Conservation (phyloP, 2,797 vertebrate genomes). For the Myotis daubentonii region DNA sequence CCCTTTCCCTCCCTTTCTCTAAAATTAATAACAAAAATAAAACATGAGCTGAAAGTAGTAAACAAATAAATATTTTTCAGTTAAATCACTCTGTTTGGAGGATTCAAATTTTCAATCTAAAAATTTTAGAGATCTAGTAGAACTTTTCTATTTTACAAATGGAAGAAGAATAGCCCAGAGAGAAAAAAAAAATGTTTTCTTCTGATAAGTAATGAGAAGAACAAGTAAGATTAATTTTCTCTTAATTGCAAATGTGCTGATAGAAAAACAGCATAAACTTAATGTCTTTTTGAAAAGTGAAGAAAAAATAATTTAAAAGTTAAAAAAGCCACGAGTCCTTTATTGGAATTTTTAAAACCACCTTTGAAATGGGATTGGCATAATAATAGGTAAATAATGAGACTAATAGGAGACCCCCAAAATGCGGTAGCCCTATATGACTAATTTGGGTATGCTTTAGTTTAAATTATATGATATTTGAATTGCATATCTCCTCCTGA, state of each 20-base stretch:
- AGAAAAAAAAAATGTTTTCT: neutral
- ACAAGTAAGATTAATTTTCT: neutral
- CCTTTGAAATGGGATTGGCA: neutral
- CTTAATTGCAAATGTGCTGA: neutral
- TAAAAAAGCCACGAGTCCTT: neutral
- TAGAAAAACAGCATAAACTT: neutral
- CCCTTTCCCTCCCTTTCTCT: neutral
- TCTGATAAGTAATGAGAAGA: neutral
- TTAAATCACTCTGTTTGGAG: neutral
- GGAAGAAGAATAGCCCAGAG: neutral
- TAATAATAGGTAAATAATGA: neutral
- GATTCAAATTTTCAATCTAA: neutral
- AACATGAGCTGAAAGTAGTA: neutral
- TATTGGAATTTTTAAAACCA: neutral
- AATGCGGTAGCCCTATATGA: neutral
- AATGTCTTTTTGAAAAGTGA: neutral
- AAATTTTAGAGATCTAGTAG: neutral
- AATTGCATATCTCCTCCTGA: neutral
- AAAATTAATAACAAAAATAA: neutral
- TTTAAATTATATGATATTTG: constrained; percentile 5
- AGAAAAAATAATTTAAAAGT: neutral
- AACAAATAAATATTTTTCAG: neutral
- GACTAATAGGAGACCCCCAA: neutral
- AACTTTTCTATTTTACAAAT: neutral
- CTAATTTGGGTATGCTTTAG: neutral